These are phyloP conservation scores for Xerus inauris DNA, from an alignment of 2,113 vertebrate genomes.

Conservation along the genomic window DNA sequence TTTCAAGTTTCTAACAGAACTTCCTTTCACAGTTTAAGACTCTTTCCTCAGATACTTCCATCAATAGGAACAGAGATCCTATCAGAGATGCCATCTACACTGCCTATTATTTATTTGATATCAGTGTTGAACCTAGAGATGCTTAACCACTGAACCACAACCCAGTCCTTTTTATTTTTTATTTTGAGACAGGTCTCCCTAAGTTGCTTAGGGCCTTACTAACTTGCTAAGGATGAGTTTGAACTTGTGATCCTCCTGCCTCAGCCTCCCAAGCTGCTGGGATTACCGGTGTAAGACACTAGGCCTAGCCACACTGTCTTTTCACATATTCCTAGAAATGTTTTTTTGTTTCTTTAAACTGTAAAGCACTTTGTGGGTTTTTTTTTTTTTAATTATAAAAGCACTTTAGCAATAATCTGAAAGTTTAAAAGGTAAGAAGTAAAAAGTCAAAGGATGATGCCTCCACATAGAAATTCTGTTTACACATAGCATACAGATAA, in stretches of 20 bases:
- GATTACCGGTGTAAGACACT: no score
- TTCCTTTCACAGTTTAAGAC: not conserved
- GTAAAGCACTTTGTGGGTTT: not conserved
- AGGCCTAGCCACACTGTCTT: not conserved
- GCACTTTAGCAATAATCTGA: slow-evolving; percentile 15
- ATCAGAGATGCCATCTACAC: not conserved
- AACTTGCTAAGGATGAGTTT: no score
- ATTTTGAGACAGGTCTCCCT: no score
- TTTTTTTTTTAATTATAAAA: slow-evolving; percentile 1
- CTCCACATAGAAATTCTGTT: not conserved
- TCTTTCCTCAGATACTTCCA: not conserved
- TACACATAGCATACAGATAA: not conserved
- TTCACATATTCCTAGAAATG: not conserved
- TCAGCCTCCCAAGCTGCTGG: no score
- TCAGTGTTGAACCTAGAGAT: no score
- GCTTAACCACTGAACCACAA: no score
- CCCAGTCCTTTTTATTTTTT: no score
- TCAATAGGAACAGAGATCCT: not conserved
- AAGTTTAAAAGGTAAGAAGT: not conserved
- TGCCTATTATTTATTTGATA: no score
- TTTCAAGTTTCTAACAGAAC: not conserved
- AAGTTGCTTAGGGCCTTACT: no score
- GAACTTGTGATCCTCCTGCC: no score
- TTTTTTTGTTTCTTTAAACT: not conserved
- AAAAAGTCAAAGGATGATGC: not conserved